A percentile compares a stretch with the other conserved stretches of the same genome.
Conservation (phyloP, 2,888 invertebrate genomes). For the Galerucella pusilla region DNA sequence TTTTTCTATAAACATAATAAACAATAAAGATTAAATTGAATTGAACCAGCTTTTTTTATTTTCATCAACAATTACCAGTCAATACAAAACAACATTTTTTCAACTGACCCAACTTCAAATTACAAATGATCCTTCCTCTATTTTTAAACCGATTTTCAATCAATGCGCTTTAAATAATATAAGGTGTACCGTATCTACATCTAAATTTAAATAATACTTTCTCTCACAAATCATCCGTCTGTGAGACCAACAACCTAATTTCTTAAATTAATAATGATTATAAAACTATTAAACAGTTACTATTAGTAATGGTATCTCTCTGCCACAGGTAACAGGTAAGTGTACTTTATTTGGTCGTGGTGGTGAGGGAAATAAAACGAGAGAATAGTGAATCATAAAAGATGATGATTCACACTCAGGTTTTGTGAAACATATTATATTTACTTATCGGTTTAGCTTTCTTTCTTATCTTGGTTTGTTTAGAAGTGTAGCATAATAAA, state of each 20-base stretch:
- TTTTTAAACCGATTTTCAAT: neutral
- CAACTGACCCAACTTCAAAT: neutral
- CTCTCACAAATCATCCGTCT: neutral
- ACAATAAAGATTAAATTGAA: too few species aligned
- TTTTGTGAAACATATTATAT: constrained; percentile 3
- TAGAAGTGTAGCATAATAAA: neutral
- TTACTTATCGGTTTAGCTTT: constrained; percentile 12
- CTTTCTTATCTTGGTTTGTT: constrained; percentile 3
- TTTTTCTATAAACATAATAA: too few species aligned
- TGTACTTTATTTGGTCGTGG: neutral
- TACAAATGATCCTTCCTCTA: neutral
- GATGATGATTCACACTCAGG: constrained; percentile 15
- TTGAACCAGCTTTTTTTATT: too few species aligned
- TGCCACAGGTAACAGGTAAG: constrained; percentile 1
- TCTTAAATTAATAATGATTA: constrained; percentile 13
- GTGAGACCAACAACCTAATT: constrained; percentile 15
- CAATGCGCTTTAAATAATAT: neutral
- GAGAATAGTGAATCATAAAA: constrained; percentile 9
- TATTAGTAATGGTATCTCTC: constrained; percentile 14
- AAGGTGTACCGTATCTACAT: neutral
- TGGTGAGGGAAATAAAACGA: constrained; percentile 6
- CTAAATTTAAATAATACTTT: constrained; percentile 5
- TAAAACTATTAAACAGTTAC: constrained; percentile 11
- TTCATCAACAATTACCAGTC: too few species aligned
- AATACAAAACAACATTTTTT: too few species aligned